A percentile compares a stretch with the other conserved stretches of the same genome.
Conservation (phyloP, 2,888 invertebrate species). For the Scaptomyza reducta region DNA sequence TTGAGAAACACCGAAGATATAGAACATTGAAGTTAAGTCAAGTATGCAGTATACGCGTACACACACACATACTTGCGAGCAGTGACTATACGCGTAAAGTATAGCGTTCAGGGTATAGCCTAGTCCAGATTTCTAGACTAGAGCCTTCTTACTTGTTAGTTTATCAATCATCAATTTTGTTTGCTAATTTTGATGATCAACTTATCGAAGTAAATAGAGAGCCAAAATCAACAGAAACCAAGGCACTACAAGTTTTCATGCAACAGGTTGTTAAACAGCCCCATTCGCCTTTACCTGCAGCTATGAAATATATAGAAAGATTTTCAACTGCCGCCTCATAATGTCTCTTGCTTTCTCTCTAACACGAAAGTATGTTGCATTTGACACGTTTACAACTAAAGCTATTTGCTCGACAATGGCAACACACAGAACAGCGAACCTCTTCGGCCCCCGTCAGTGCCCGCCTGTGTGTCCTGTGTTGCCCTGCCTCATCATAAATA, state of each 20-base stretch:
- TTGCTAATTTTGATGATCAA: neutral
- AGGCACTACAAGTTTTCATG: neutral
- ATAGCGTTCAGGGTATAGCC: no score
- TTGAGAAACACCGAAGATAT: no score
- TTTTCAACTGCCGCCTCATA: conserved; percentile 44
- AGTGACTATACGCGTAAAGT: no score
- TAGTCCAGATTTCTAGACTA: no score
- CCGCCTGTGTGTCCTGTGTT: neutral
- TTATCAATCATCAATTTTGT: neutral
- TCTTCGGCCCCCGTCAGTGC: neutral
- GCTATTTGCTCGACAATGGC: conserved; percentile 62
- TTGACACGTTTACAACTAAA: conserved; percentile 61
- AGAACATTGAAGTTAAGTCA: no score
- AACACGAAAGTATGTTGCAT: conserved; percentile 39
- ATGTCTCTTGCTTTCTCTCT: conserved; percentile 5
- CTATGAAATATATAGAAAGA: conserved; percentile 34
- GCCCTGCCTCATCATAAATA: conserved; percentile 56
- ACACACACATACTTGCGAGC: no score
- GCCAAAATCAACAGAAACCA: conserved; percentile 1
- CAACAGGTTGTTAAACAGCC: conserved; percentile 23
- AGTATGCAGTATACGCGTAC: no score
- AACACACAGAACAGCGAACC: conserved; percentile 12
- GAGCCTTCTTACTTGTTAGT: no score
- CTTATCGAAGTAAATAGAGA: neutral
- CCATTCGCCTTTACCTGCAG: neutral